These are phyloP conservation scores for Poeciliopsis turneri DNA, from an alignment of 2,797 vertebrate genomes.

Conservation along the genomic window DNA sequence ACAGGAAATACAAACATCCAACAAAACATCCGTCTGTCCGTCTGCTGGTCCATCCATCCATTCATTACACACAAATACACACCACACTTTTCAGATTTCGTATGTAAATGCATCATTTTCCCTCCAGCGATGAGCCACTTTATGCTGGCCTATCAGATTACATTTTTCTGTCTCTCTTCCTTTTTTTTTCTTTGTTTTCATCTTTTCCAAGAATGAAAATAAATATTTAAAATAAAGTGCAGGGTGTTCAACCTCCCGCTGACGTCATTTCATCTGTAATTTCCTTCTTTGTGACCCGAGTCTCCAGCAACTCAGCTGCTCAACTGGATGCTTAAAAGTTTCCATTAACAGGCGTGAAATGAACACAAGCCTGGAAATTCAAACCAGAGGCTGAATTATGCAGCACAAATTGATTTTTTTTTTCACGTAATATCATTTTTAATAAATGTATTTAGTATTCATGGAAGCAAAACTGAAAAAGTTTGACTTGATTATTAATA, in stretches of 20 bases:
- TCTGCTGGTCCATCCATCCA: neutral
- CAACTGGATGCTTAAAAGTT: neutral
- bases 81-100: neutral
- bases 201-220: neutral
- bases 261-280: neutral
- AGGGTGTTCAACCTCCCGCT: neutral
- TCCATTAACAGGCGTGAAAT: slow-evolving; percentile 34
- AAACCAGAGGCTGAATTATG: slow-evolving; percentile 13
- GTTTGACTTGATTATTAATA: neutral
- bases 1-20: neutral
- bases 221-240: neutral
- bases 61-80: neutral
- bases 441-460: slow-evolving; percentile 18
- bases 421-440: neutral
- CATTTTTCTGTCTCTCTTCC: neutral
- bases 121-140: neutral
- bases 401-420: neutral
- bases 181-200: neutral
- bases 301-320: neutral
- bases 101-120: neutral
- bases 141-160: neutral
- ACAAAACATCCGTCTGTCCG: neutral
- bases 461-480: neutral
- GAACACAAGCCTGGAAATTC: slow-evolving; percentile 33
- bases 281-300: slow-evolving; percentile 4